These are phyloP conservation scores for Bombus superbus DNA, from an alignment of 1,140 invertebrate species.

Conservation along the genomic window DNA sequence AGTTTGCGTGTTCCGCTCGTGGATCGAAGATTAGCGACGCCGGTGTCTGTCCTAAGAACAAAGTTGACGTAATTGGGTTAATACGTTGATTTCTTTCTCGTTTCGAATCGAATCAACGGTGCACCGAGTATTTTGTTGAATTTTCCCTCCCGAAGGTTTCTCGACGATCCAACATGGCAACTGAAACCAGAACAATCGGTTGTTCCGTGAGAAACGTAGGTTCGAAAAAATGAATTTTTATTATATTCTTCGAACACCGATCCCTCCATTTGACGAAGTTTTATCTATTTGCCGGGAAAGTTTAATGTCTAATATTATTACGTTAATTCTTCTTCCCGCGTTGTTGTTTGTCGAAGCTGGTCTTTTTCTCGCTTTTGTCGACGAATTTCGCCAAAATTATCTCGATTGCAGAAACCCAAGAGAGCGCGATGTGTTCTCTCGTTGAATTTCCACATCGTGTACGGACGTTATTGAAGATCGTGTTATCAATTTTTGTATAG, in stretches of 20 bases:
- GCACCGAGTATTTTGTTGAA: background rate
- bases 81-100: background rate
- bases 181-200: background rate
- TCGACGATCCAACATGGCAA: background rate
- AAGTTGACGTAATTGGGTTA: constrained; percentile 9
- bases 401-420: background rate
- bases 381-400: background rate
- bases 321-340: background rate
- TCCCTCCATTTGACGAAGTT: background rate
- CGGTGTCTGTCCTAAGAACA: background rate
- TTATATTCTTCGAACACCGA: background rate
- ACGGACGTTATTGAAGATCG: background rate
- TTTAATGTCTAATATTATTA: background rate
- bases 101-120: background rate
- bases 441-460: background rate
- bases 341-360: background rate
- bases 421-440: background rate
- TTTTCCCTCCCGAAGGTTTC: background rate
- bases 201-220: background rate
- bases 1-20: background rate
- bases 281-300: background rate
- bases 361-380: background rate
- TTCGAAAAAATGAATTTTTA: background rate
- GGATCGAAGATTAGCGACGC: background rate
- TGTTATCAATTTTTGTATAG: background rate